Evolutionary conservation across 2,797 vertebrate species (phyloP), one percentile per base, ranked within the genome.

Genomic region (Clarias pachynema): DNA sequence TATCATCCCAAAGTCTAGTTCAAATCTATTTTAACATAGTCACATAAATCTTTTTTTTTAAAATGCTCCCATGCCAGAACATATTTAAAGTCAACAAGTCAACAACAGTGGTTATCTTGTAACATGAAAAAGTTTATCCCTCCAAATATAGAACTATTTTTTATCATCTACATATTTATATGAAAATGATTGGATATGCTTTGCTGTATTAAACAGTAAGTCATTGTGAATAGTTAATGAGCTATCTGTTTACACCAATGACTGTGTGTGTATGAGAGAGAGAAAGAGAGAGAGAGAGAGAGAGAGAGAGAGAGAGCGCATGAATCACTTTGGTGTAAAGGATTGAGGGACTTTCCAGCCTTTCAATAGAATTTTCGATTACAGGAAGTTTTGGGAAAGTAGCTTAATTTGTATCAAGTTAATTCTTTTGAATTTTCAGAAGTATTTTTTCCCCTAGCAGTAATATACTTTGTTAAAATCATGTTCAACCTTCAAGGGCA

Each of bases 291-390:
- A 12, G 34, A 22, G 70, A 9, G 31, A 37, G 31, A 40, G 70
- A 49, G 49, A 31, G 49, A 77, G 18, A 77, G 53, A 22, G 20
- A 34, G 4, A 34, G 56, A 24, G 74, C 14, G n/a, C 14, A 78
- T 78, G 75, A 75, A 75, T 75, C 73, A 56, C 40, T 34, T 79
- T 0, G 1, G 77, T n/a, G 34, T n/a, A 63, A 40, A 79, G 44
- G 22, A 63, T 44, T 24, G 63, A 18, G 77, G 77, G 77, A 63
- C 34, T 79, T 79, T 63, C 77, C 34, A 18, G 59, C 24, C 34
- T 62, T 62, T 63, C 34, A 44, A 20, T 9, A 26, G 14, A 9
- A 62, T 63, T 40, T 40, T 40, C 1, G 24, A 3, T 10, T 9
- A 24, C 57, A 74, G 44, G 53, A 53, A 56, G 15, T 53, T 26